phyloP scores from a whole-genome alignment of 2,888 invertebrate genomes.

The Ctena decussata region DNA sequence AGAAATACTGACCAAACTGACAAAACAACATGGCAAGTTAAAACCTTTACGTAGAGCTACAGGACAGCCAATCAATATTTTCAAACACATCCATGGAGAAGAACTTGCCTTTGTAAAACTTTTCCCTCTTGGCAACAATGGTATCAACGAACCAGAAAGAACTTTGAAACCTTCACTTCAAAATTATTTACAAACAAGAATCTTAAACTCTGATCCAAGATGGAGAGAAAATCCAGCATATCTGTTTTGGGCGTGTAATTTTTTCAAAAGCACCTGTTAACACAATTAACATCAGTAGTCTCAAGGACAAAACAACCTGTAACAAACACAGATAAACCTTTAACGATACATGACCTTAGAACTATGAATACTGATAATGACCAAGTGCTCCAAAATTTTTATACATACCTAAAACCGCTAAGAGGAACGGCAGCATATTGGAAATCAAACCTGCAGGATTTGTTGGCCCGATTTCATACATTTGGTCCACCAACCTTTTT shows the following conservation, averaged over 20 bases:
- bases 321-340: neutral
- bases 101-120: conserved; percentile 39
- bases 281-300: conserved; percentile 10
- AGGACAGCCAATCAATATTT: conserved; percentile 36
- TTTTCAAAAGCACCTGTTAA: conserved; percentile 22
- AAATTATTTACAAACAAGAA: conserved; percentile 25
- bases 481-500: conserved; percentile 47
- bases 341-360: conserved; percentile 12
- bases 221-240: conserved; percentile 24
- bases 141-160: neutral
- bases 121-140: conserved; percentile 35
- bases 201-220: conserved; percentile 25
- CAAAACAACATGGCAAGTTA: conserved; percentile 21
- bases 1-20: too few relatives aligned
- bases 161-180: conserved; percentile 10
- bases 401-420: conserved; percentile 36
- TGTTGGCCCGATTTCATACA: conserved; percentile 30
- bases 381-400: conserved; percentile 35
- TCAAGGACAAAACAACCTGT: conserved; percentile 24
- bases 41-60: neutral
- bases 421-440: conserved; percentile 46
- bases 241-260: conserved; percentile 41
- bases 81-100: conserved; percentile 13
- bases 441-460: conserved; percentile 29
- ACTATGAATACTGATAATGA: neutral